Percentiles rank a stretch among this genome's conserved stretches.
Conservation (phyloP, 2,888 invertebrate genomes). For the Adela reaumurella region DNA sequence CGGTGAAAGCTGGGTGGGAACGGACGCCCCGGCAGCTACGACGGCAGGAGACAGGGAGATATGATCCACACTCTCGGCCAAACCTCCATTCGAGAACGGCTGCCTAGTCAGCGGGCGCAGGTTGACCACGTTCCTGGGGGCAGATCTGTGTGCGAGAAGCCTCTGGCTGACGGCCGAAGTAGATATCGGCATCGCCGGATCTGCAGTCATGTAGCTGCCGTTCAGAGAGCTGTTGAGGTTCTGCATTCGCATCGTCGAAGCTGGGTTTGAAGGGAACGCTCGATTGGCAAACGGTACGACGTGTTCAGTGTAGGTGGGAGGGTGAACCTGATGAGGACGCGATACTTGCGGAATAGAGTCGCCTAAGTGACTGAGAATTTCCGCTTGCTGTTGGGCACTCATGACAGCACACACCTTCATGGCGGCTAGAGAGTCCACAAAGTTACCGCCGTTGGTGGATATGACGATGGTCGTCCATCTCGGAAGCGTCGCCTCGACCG, state of each 20-base stretch:
- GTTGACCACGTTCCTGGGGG: neutral
- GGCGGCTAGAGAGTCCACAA: slow-evolving; percentile 41
- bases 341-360: slow-evolving; percentile 14
- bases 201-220: slow-evolving; percentile 20
- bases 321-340: slow-evolving; percentile 6
- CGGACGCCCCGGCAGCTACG: slow-evolving; percentile 4
- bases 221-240: slow-evolving; percentile 12
- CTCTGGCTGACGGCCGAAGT: slow-evolving; percentile 39
- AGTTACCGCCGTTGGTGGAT: slow-evolving; percentile 44
- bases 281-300: slow-evolving; percentile 41
- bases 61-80: neutral
- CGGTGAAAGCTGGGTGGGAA: slow-evolving; percentile 23
- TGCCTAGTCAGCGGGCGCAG: slow-evolving; percentile 4
- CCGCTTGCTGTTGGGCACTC: slow-evolving; percentile 21
- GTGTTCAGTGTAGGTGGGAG: slow-evolving; percentile 32
- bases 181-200: slow-evolving; percentile 17
- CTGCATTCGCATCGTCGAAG: slow-evolving; percentile 39
- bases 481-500: slow-evolving; percentile 33
- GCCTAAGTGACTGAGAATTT: slow-evolving; percentile 26
- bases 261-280: slow-evolving; percentile 42
- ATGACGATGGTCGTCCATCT: slow-evolving; percentile 39
- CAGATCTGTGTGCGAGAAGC: slow-evolving; percentile 28
- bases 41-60: slow-evolving; percentile 3
- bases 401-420: slow-evolving; percentile 41
- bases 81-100: slow-evolving; percentile 2